Evolutionary conservation across 2,888 invertebrate genomes (phyloP).

Genomic region (Chrysolina oricalcia): DNA sequence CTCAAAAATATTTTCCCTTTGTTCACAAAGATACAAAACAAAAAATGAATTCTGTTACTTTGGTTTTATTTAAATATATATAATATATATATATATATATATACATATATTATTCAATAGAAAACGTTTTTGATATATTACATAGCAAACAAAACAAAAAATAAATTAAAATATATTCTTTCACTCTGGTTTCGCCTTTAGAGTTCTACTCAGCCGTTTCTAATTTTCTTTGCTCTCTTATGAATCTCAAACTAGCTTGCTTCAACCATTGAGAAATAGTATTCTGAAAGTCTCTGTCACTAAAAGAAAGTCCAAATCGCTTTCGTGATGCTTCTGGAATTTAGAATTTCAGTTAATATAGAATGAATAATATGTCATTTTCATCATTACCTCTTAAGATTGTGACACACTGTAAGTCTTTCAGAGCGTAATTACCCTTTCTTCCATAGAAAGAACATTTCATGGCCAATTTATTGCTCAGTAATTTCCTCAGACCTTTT

Average conservation of each 20-base stretch:
- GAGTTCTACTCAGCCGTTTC: slow-evolving; percentile 26
- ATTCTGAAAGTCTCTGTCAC: slow-evolving; percentile 33
- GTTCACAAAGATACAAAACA: slow-evolving; percentile 2
- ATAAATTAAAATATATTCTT: slow-evolving; percentile 1
- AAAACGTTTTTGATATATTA: slow-evolving; percentile 1
- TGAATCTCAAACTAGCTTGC: slow-evolving; percentile 26
- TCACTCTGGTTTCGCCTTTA: slow-evolving; percentile 1
- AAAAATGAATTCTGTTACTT: slow-evolving; percentile 7
- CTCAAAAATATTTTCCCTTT: slow-evolving; percentile 15
- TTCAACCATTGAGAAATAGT: slow-evolving; percentile 29
- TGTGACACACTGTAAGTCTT: slow-evolving; percentile 29
- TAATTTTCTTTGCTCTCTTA: slow-evolving; percentile 28
- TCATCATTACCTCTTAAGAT: slow-evolving; percentile 27
- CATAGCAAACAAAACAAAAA: slow-evolving; percentile 3
- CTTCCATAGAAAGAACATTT: slow-evolving; percentile 33
- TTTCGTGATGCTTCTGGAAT: slow-evolving; percentile 31
- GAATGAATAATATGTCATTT: slow-evolving; percentile 22
- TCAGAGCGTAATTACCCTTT: slow-evolving; percentile 26
- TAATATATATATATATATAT: too few relatives aligned
- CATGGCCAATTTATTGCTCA: slow-evolving; percentile 32
- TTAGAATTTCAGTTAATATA: slow-evolving; percentile 24
- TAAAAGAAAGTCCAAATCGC: slow-evolving; percentile 32
- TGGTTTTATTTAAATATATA: neutral
- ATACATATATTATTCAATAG: neutral
- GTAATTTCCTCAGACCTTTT: slow-evolving; percentile 28